Evolutionary conservation across 1,140 invertebrate species (phyloP).

Genomic region (Maconellicoccus hirsutus): DNA sequence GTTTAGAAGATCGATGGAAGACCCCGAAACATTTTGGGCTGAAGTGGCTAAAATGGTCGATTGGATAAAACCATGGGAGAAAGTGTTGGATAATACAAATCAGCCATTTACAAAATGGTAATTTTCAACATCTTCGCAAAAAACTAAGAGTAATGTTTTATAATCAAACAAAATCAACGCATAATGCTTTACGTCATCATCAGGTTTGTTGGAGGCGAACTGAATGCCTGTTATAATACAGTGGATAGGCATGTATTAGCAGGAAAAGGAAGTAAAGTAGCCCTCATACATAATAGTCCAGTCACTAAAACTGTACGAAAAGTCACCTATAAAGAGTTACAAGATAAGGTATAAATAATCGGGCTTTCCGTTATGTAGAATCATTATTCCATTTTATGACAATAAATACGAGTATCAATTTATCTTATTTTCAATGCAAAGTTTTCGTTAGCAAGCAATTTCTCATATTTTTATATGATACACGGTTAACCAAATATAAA

Average conservation of each 20-base stretch:
- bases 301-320: conserved; percentile 58
- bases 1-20: conserved; percentile 53
- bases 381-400: too few relatives aligned
- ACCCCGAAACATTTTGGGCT: conserved; percentile 77
- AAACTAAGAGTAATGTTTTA: neutral
- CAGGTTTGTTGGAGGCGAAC: conserved; percentile 77
- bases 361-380: too few relatives aligned
- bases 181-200: conserved; percentile 13
- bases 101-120: conserved; percentile 85
- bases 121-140: conserved; percentile 24
- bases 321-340: conserved; percentile 69
- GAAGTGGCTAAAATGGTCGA: conserved; percentile 56
- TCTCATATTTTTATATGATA: neutral
- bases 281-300: conserved; percentile 82
- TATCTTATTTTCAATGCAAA: too few relatives aligned
- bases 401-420: too few relatives aligned
- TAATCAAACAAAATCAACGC: too few relatives aligned
- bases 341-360: conserved; percentile 66
- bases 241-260: conserved; percentile 75
- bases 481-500: neutral
- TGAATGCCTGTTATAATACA: conserved; percentile 88
- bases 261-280: conserved; percentile 62
- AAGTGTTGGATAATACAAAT: conserved; percentile 69
- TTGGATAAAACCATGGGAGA: conserved; percentile 73
- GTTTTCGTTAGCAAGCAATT: neutral